A percentile compares a stretch with the other conserved stretches of the same genome.
Conservation (phyloP, 2,888 invertebrate species). For the Lymantria dispar region DNA sequence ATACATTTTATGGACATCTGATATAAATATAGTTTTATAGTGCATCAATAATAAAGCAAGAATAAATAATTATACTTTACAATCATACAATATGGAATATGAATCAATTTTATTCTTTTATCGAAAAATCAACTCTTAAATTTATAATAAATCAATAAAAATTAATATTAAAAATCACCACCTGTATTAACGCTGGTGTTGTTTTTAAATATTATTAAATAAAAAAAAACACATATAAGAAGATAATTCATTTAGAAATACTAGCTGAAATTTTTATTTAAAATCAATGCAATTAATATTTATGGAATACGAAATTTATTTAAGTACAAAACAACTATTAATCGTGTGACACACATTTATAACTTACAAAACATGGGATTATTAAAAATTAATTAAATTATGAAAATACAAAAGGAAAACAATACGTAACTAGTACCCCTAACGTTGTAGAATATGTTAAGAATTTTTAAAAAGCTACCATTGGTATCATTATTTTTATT, state of each 20-base stretch:
- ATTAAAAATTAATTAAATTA: slow-evolving; percentile 29
- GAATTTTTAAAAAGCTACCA: no score
- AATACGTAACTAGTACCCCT: slow-evolving; percentile 31
- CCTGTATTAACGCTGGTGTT: no score
- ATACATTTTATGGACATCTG: no score
- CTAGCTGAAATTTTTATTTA: slow-evolving; percentile 18
- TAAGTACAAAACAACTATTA: slow-evolving; percentile 54
- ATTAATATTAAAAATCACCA: no score
- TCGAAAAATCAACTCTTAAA: no score
- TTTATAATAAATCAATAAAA: no score
- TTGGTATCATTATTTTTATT: no score
- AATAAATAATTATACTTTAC: no score
- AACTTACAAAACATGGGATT: slow-evolving; percentile 37
- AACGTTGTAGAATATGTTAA: slow-evolving; percentile 4
- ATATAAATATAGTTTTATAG: no score
- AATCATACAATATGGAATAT: no score
- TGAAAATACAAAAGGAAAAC: slow-evolving; percentile 36
- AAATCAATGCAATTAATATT: slow-evolving; percentile 12
- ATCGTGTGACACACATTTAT: slow-evolving; percentile 38
- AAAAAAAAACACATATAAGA: background rate
- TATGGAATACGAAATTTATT: slow-evolving; percentile 39
- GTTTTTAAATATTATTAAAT: background rate
- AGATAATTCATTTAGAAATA: slow-evolving; percentile 24
- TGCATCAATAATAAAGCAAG: no score
- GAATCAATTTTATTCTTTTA: no score